phyloP scores from a whole-genome alignment of 2,797 vertebrate genomes.

The Scarus forsteni region DNA sequence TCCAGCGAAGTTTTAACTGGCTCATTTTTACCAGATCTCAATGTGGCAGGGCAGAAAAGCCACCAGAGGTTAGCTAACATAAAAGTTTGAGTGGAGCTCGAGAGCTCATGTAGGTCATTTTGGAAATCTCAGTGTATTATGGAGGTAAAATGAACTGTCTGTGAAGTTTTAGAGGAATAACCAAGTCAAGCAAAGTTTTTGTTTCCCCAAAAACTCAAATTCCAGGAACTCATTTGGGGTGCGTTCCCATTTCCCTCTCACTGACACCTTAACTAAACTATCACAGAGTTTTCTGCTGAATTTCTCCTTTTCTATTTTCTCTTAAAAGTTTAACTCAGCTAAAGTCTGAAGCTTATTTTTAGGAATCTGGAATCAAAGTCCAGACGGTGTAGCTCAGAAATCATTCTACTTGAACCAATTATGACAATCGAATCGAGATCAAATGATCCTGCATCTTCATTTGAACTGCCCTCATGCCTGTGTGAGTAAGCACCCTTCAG shows the following conservation, averaged over 20 bases:
- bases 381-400: constrained; percentile 40
- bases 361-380: constrained; percentile 21
- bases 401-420: constrained; percentile 53
- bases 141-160: neutral
- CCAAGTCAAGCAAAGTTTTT: constrained; percentile 5
- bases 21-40: neutral
- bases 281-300: neutral
- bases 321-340: neutral
- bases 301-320: neutral
- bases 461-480: constrained; percentile 42
- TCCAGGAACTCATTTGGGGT: constrained; percentile 6
- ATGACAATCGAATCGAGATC: constrained; percentile 52
- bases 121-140: neutral
- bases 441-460: constrained; percentile 58
- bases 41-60: neutral
- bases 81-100: neutral
- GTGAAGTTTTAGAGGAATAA: constrained; percentile 3
- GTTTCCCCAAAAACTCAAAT: neutral
- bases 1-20: neutral
- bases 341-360: constrained; percentile 13
- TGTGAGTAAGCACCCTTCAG: constrained; percentile 64
- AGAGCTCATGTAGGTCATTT: neutral
- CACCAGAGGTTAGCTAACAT: neutral
- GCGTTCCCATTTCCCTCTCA: neutral
- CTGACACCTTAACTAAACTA: constrained; percentile 3